These are phyloP conservation scores for Rhynchophorus ferrugineus DNA, from an alignment of 1,140 invertebrate genomes.

Conservation along the genomic window DNA sequence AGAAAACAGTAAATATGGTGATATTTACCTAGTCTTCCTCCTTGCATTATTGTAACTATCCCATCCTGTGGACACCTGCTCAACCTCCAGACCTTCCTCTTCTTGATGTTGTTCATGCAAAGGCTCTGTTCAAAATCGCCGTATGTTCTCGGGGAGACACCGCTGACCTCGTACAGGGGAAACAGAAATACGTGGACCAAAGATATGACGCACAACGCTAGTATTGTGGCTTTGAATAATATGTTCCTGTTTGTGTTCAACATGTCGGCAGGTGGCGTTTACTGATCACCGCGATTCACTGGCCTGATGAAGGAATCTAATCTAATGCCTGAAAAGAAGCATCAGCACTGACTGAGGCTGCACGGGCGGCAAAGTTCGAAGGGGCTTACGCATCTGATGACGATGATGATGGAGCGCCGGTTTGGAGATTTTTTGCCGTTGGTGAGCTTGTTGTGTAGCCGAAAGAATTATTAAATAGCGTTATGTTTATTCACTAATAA, in stretches of 20 bases:
- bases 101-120: constrained; percentile 45
- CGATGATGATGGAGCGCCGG: too few species aligned
- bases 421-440: too few species aligned
- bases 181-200: constrained; percentile 56
- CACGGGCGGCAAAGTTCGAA: too few species aligned
- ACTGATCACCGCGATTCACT: too few species aligned
- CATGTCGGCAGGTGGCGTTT: constrained; percentile 27
- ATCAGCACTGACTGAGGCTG: too few species aligned
- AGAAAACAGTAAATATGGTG: too few species aligned
- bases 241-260: constrained; percentile 43
- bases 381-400: too few species aligned
- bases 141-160: constrained; percentile 33
- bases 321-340: too few species aligned
- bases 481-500: not conserved
- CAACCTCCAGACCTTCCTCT: constrained; percentile 42
- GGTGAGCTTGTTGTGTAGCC: too few species aligned
- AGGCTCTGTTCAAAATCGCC: constrained; percentile 48
- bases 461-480: too few species aligned
- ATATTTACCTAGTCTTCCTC: constrained; percentile 39
- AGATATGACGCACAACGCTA: constrained; percentile 50
- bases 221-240: constrained; percentile 51
- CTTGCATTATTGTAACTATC: constrained; percentile 50
- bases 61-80: constrained; percentile 46
- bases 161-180: constrained; percentile 48
- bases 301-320: too few species aligned